phyloP scores from a whole-genome alignment of 1,140 invertebrate species.

The Hycleus phaleratus region DNA sequence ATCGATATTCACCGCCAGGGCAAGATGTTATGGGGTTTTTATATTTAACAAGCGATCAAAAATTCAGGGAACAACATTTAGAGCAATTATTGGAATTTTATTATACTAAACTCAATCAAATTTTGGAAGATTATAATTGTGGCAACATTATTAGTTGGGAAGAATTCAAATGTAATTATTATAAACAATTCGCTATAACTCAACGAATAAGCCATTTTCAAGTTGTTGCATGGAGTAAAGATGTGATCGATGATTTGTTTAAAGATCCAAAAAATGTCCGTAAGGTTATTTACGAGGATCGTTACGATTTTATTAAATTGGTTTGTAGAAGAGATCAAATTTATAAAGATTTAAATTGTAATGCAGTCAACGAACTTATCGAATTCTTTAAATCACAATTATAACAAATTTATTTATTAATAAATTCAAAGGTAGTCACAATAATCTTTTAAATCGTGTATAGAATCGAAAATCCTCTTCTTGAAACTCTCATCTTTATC shows the following conservation, averaged over 20 bases:
- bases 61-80: constrained; percentile 37
- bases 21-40: constrained; percentile 42
- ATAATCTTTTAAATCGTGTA: constrained; percentile 27
- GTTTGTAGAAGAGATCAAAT: not conserved
- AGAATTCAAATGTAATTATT: constrained; percentile 5
- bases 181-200: constrained; percentile 3
- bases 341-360: constrained; percentile 1
- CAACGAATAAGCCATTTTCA: constrained; percentile 3
- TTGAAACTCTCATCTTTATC: constrained; percentile 19
- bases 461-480: constrained; percentile 19
- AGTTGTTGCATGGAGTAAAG: not conserved
- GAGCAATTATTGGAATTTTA: constrained; percentile 33
- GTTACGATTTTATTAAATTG: constrained; percentile 1
- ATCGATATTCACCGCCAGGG: constrained; percentile 44
- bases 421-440: constrained; percentile 17
- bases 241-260: constrained; percentile 3
- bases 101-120: constrained; percentile 31
- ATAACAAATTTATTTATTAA: not conserved
- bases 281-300: not conserved
- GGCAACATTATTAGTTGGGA: not conserved
- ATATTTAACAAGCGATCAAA: constrained; percentile 33
- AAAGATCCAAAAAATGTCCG: not conserved
- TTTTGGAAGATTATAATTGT: constrained; percentile 22
- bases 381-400: constrained; percentile 1
- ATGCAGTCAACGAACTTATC: not conserved